phyloP scores from a whole-genome alignment of 1,140 invertebrate genomes.

The Varroa destructor region DNA sequence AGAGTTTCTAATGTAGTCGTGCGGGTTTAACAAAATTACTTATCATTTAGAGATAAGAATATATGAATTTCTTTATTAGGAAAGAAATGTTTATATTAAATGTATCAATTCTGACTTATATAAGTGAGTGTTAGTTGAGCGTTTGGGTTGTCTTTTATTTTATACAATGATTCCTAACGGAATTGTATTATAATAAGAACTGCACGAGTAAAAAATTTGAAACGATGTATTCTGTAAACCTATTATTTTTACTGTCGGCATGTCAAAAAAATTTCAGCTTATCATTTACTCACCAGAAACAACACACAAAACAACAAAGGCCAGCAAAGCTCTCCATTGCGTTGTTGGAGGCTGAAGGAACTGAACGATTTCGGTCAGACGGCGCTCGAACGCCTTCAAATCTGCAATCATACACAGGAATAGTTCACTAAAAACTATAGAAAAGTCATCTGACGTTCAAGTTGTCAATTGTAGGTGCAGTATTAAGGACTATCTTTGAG shows the following conservation, averaged over 20 bases:
- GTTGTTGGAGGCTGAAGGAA: constrained; percentile 76
- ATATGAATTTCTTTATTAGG: too few species aligned
- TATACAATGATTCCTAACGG: constrained; percentile 27
- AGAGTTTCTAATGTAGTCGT: too few species aligned
- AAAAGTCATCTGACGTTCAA: constrained; percentile 3
- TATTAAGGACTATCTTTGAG: neutral
- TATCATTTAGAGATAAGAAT: too few species aligned
- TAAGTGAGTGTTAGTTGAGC: too few species aligned
- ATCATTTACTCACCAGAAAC: neutral
- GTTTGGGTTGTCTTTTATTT: too few species aligned
- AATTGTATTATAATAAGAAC: too few species aligned
- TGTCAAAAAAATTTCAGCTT: neutral
- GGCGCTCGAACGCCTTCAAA: constrained; percentile 86
- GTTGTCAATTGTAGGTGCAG: constrained; percentile 16
- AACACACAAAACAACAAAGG: constrained; percentile 1
- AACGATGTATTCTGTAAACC: neutral
- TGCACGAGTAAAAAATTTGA: neutral
- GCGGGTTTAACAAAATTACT: too few species aligned
- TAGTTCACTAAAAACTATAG: neutral
- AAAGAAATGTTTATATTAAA: too few species aligned
- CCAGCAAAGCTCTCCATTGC: constrained; percentile 59
- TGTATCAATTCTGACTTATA: too few species aligned
- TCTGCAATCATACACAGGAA: constrained; percentile 51
- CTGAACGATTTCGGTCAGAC: constrained; percentile 87
- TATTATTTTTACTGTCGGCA: neutral